Conservation (phyloP, 2,113 vertebrate genomes). For the Misgurnus mizolepis region DNA sequence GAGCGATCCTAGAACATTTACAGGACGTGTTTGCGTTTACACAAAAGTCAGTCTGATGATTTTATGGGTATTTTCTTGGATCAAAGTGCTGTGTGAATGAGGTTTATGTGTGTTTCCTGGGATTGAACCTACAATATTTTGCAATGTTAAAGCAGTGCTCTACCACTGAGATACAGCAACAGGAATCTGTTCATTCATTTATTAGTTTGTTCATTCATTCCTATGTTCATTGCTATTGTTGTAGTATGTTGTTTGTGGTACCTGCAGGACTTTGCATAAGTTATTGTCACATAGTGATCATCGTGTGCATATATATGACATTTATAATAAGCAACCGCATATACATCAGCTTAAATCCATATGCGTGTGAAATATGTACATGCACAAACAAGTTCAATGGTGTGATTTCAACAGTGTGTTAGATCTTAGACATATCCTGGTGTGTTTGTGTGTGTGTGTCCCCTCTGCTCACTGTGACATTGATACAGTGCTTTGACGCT, state of each 20-base stretch:
- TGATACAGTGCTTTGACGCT: constrained; percentile 38
- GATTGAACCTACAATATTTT: too few relatives aligned
- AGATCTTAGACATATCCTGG: background rate
- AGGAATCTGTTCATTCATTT: background rate
- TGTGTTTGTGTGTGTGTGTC: constrained; percentile 13
- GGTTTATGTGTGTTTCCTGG: too few relatives aligned
- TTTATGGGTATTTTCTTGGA: too few relatives aligned
- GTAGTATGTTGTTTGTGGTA: constrained; percentile 15
- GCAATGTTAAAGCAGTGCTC: too few relatives aligned
- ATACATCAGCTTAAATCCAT: background rate
- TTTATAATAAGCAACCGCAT: constrained; percentile 1
- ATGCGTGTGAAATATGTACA: constrained; percentile 17
- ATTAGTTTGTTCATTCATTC: constrained; percentile 7
- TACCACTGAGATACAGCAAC: too few relatives aligned
- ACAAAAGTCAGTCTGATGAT: too few relatives aligned
- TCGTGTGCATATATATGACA: constrained; percentile 19
- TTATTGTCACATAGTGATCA: constrained; percentile 27
- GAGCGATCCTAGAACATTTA: too few relatives aligned
- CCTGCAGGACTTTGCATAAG: background rate
- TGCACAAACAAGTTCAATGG: background rate
- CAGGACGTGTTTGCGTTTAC: too few relatives aligned
- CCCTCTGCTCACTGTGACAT: constrained; percentile 31
- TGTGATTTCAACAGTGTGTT: constrained; percentile 12
- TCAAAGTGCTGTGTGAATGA: too few relatives aligned
- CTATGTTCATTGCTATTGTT: background rate